Evolutionary conservation across 2,797 vertebrate genomes (phyloP), one percentile per base, ranked within the genome.

Genomic region (Argyrosomus regius): DNA sequence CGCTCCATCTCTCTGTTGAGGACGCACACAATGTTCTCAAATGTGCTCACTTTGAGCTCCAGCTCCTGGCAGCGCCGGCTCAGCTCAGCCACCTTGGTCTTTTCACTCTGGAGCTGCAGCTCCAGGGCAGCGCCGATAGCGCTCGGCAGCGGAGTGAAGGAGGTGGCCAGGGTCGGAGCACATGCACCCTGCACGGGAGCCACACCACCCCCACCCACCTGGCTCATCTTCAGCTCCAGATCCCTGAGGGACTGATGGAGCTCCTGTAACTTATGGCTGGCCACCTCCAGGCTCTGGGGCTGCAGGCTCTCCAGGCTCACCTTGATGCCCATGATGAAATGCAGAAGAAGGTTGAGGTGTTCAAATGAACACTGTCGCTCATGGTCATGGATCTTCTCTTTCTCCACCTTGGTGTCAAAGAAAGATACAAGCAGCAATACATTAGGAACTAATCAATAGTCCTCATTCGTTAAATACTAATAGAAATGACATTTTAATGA

Each of bases 21-120:
- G 78, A 99, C 97, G 0, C 98, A 98, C 18, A 99, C 97, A 0
- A 99, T 99, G 94, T 99, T 99, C 94, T 99, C 98, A 1, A 99
- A 98, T 3, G 98, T 98, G 87, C 93, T 91, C 0, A 96, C 96
- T 91, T 98, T 98, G 81, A 96, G 94, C 90, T 99, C 97, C 41
- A 99, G 94, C 31, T 95, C 94, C 77, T 97, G 96, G 60, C 96
- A 97, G 31, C 96, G 94, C 7, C 93, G 95, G 78, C 94, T 88
- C 59, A 99, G 94, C 84, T 97, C 97, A 0, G 90, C 82, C 5
- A 96, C 92, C 78, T 93, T 95, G 70, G 93, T 89, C 90, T 96
- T 96, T 80, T 96, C 96, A 1, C 92, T 94, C 80, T 95, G 95
- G 1, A 95, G 88, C 82, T 95, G 94, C 68, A 96, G 92, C 88